Evolutionary conservation across 2,113 vertebrate species (phyloP).

Genomic region (Scopus umbretta): DNA sequence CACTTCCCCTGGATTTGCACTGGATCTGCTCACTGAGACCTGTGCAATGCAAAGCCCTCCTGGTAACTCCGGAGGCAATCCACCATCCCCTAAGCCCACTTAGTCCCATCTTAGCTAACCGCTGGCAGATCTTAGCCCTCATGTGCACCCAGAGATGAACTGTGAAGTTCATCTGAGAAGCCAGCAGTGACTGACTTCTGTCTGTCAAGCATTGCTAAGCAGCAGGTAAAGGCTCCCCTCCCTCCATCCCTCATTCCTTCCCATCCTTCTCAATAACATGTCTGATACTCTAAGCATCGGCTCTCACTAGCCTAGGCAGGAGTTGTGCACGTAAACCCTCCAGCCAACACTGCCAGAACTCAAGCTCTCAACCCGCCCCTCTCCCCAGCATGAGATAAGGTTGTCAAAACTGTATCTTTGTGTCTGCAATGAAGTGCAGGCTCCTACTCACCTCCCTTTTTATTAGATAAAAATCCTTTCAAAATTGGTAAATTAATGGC

Average conservation of each 20-base stretch:
- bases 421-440: not conserved
- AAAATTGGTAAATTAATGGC: slow-evolving; percentile 51
- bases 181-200: not conserved
- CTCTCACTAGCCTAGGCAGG: not conserved
- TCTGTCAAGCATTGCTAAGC: not conserved
- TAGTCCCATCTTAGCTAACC: not conserved
- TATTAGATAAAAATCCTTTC: slow-evolving; percentile 60
- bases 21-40: not conserved
- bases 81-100: not conserved
- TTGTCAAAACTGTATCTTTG: not conserved
- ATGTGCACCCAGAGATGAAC: not conserved
- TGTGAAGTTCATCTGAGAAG: too few species aligned
- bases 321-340: not conserved
- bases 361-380: too few species aligned
- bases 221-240: not conserved
- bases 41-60: not conserved
- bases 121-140: not conserved
- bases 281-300: not conserved
- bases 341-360: not conserved
- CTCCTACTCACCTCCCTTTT: slow-evolving; percentile 36
- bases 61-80: not conserved
- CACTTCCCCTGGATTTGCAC: not conserved
- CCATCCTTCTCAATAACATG: not conserved
- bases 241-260: not conserved
- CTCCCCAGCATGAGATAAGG: too few species aligned